Conservation (phyloP, 37 sponge, comb jelly and placozoan genomes). For the Ephydatia muelleri region DNA sequence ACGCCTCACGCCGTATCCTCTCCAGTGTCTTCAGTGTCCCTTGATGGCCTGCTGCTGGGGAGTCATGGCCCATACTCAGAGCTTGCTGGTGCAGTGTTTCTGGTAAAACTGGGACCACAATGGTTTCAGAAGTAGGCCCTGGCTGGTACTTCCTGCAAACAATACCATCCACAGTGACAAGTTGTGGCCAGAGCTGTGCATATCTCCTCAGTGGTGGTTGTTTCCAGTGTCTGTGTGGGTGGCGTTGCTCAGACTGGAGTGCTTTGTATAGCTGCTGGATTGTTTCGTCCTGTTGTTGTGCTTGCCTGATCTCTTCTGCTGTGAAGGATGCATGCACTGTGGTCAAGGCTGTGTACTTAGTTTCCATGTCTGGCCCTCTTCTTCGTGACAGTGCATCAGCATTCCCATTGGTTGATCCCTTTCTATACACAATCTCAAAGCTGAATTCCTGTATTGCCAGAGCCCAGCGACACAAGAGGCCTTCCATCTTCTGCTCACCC, state of each 20-base stretch:
- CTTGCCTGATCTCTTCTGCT: no score
- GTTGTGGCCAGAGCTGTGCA: slow-evolving; percentile 46
- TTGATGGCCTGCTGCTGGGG: slow-evolving; percentile 45
- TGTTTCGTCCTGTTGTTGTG: no score
- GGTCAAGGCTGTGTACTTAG: no score
- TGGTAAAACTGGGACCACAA: slow-evolving; percentile 44
- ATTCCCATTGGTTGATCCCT: slow-evolving; percentile 46
- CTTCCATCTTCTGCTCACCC: slow-evolving; percentile 57
- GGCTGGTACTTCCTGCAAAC: slow-evolving; percentile 54
- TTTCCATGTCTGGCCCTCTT: no score
- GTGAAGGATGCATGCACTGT: no score
- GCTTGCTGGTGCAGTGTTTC: neutral
- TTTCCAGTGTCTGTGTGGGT: slow-evolving; percentile 19
- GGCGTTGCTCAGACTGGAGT: no score
- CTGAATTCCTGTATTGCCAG: slow-evolving; percentile 52
- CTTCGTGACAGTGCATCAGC: slow-evolving; percentile 58
- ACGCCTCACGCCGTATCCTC: slow-evolving; percentile 28
- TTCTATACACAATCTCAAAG: slow-evolving; percentile 40
- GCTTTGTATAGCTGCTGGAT: no score
- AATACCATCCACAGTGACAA: slow-evolving; percentile 35
- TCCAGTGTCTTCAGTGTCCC: slow-evolving; percentile 62
- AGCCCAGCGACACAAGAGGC: slow-evolving; percentile 49
- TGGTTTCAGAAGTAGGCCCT: slow-evolving; percentile 4
- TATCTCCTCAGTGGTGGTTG: slow-evolving; percentile 37
- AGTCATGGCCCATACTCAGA: slow-evolving; percentile 24